Conservation (phyloP, 2,797 vertebrate species). For the Mycteria americana region DNA sequence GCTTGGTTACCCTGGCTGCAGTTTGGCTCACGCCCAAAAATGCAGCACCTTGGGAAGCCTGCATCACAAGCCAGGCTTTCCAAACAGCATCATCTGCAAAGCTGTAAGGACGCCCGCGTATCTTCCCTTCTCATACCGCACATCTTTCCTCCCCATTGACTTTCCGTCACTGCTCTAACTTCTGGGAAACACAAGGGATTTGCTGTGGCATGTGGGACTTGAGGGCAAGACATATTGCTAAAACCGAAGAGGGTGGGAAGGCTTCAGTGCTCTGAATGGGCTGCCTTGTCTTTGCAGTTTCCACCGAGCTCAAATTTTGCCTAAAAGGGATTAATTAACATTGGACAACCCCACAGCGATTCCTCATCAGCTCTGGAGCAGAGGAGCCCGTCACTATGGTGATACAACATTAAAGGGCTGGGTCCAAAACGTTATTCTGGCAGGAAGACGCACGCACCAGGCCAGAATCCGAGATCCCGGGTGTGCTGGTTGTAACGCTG, state of each 20-base stretch:
- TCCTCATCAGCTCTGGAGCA: constrained; percentile 10
- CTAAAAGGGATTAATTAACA: constrained; percentile 2
- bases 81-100: background rate
- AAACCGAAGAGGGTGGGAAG: background rate
- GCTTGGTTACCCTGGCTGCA: background rate
- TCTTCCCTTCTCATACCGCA: background rate
- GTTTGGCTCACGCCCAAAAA: background rate
- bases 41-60: background rate
- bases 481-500: background rate
- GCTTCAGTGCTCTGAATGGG: background rate
- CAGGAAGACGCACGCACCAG: background rate
- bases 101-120: background rate
- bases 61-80: background rate
- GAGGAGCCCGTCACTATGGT: constrained; percentile 9
- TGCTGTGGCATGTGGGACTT: background rate
- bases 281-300: background rate
- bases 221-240: background rate
- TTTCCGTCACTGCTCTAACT: background rate
- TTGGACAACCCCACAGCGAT: background rate
- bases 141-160: background rate
- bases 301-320: background rate
- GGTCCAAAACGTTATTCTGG: background rate
- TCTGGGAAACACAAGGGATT: background rate
- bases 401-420: background rate
- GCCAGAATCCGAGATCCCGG: background rate